Conservation (phyloP, 2,888 invertebrate species). For the Caenorhabditis sulstoni region DNA sequence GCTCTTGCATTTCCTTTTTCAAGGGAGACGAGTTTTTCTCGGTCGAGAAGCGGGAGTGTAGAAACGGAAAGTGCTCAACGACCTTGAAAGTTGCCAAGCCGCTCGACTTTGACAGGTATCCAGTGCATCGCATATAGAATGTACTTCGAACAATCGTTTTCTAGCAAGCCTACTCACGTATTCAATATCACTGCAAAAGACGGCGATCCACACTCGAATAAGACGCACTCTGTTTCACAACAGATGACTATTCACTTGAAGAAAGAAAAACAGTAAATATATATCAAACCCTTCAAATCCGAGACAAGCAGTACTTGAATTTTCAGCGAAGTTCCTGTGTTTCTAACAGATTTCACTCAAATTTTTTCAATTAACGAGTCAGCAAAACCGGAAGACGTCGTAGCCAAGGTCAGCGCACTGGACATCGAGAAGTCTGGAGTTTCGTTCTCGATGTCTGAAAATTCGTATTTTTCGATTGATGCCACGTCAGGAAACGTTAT, state of each 20-base stretch:
- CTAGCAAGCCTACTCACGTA: slow-evolving; percentile 48
- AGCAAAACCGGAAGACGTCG: slow-evolving; percentile 36
- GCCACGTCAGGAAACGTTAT: slow-evolving; percentile 45
- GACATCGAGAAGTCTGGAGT: slow-evolving; percentile 56
- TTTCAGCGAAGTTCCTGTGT: slow-evolving; percentile 66
- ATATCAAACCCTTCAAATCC: neutral
- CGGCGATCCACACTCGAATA: slow-evolving; percentile 64
- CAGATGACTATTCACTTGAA: slow-evolving; percentile 61
- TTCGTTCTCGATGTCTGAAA: slow-evolving; percentile 40
- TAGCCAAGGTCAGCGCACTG: slow-evolving; percentile 44
- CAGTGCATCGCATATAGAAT: too few species aligned
- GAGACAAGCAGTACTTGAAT: neutral
- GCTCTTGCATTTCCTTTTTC: neutral
- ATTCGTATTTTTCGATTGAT: slow-evolving; percentile 52
- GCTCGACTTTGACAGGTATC: slow-evolving; percentile 60
- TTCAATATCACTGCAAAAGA: slow-evolving; percentile 66
- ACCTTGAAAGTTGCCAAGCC: slow-evolving; percentile 52
- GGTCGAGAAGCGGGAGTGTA: slow-evolving; percentile 61
- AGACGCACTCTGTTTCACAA: slow-evolving; percentile 56
- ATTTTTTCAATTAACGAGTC: slow-evolving; percentile 14
- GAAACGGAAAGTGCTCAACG: slow-evolving; percentile 62
- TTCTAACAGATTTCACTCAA: slow-evolving; percentile 53
- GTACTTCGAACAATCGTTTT: too few species aligned
- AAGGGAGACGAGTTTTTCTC: slow-evolving; percentile 50
- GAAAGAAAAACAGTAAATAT: slow-evolving; percentile 64